Conservation (phyloP, 1,140 invertebrate species). For the Leptonema lineaticorne region DNA sequence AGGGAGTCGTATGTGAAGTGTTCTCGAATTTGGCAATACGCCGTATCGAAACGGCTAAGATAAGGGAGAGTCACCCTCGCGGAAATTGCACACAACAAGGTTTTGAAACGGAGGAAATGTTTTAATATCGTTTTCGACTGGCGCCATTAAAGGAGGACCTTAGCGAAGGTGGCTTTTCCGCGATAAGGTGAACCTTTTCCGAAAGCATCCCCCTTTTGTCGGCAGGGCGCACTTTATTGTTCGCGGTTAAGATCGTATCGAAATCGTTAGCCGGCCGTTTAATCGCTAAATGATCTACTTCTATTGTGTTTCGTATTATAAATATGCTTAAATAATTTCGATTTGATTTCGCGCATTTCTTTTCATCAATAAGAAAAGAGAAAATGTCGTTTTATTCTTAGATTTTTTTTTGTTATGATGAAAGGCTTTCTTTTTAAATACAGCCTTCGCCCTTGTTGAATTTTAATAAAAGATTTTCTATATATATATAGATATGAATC, state of each 20-base stretch:
- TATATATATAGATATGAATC: too few species aligned
- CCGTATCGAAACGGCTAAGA: constrained; percentile 22
- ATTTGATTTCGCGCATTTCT: not conserved
- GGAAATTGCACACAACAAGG: constrained; percentile 4
- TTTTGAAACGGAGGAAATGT: constrained; percentile 22
- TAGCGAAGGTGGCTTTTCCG: not conserved
- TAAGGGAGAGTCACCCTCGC: not conserved
- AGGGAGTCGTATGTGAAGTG: too few species aligned
- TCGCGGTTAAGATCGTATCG: constrained; percentile 27
- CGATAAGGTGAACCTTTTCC: too few species aligned
- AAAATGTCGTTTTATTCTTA: not conserved
- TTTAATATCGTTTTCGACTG: constrained; percentile 27
- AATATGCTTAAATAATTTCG: not conserved
- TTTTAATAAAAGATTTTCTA: too few species aligned
- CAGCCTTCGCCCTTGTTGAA: too few species aligned
- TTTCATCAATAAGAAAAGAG: too few species aligned
- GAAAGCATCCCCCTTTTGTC: too few species aligned
- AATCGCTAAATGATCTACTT: constrained; percentile 21
- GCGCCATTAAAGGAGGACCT: not conserved
- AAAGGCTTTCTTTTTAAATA: too few species aligned
- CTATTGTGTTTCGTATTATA: not conserved
- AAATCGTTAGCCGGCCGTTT: constrained; percentile 12
- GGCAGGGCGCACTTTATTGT: constrained; percentile 16
- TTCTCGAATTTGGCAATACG: too few species aligned
- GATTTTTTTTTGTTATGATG: too few species aligned